Percentiles rank a stretch among this genome's conserved stretches.
Conservation (phyloP, 2,113 vertebrate species). For the Cynoglossus semilaevis region DNA sequence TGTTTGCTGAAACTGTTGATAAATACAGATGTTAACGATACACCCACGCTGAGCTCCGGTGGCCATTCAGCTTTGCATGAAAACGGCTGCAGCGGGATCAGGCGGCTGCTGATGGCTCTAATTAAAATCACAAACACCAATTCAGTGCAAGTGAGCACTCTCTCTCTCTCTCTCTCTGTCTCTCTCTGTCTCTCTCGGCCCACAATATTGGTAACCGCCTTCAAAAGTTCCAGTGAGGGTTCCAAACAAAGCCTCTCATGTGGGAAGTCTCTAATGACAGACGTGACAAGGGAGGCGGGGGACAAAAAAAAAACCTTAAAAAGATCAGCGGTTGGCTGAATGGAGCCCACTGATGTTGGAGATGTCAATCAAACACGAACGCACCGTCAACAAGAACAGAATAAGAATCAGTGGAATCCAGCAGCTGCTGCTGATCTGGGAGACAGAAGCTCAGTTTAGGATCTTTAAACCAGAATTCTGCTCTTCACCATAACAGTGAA, state of each 20-base stretch:
- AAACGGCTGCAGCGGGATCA: conserved; percentile 21
- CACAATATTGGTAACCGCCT: conserved; percentile 49
- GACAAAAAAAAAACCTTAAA: conserved; percentile 67
- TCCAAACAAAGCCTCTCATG: conserved; percentile 70
- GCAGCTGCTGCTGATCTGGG: no score
- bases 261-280: conserved; percentile 73
- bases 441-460: no score
- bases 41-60: conserved; percentile 41
- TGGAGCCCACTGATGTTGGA: conserved; percentile 67
- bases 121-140: conserved; percentile 43
- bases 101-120: conserved; percentile 17
- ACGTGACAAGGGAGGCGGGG: conserved; percentile 68
- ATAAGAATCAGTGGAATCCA: no score
- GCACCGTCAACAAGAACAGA: conserved; percentile 11
- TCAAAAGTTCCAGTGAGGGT: conserved; percentile 54
- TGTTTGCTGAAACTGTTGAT: conserved; percentile 34
- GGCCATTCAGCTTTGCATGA: conserved; percentile 31
- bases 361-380: conserved; percentile 57
- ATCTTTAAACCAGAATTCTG: no score
- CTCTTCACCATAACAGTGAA: no score
- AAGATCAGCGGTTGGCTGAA: conserved; percentile 66
- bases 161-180: no score
- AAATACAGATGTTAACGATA: conserved; percentile 47
- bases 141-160: conserved; percentile 16
- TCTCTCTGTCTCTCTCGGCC: no score